Percentiles rank a stretch among this genome's conserved stretches.
phyloP scores from a whole-genome alignment of 2,113 vertebrate species.

The Alligator sinensis region DNA sequence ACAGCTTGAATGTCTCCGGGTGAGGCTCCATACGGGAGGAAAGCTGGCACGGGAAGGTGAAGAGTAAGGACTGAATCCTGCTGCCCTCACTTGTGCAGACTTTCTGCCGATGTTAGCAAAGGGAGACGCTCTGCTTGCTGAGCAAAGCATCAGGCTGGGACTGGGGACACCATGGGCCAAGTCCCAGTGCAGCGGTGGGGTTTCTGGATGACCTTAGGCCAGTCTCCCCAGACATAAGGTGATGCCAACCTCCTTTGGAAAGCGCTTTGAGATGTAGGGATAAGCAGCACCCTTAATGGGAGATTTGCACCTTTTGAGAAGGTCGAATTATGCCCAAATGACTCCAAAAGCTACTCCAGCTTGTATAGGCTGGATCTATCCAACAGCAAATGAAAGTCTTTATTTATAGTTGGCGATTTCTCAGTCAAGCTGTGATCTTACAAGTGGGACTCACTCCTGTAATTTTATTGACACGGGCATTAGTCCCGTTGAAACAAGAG shows the following conservation, averaged over 20 bases:
- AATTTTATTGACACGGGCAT: neutral
- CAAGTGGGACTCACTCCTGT: neutral
- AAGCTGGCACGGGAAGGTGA: neutral
- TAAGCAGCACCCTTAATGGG: neutral
- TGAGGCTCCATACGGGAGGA: neutral
- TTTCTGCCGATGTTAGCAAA: neutral
- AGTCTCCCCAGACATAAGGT: neutral
- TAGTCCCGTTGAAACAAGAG: neutral
- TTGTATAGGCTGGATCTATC: neutral
- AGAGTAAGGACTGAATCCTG: neutral
- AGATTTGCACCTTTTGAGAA: neutral
- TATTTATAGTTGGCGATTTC: neutral
- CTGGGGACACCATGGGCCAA: neutral
- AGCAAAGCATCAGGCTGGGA: neutral
- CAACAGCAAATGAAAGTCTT: neutral
- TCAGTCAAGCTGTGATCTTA: neutral
- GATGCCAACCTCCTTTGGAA: neutral
- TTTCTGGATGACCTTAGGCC: neutral
- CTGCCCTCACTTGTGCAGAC: fast-evolving
- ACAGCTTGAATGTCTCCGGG: neutral
- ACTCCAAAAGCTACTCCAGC: neutral
- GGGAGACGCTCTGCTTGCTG: neutral
- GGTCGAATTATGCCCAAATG: neutral
- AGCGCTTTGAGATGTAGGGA: neutral
- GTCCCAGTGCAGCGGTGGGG: neutral